Evolutionary conservation across 2,113 vertebrate genomes (phyloP).

Genomic region (Xyliphius kryptos): DNA sequence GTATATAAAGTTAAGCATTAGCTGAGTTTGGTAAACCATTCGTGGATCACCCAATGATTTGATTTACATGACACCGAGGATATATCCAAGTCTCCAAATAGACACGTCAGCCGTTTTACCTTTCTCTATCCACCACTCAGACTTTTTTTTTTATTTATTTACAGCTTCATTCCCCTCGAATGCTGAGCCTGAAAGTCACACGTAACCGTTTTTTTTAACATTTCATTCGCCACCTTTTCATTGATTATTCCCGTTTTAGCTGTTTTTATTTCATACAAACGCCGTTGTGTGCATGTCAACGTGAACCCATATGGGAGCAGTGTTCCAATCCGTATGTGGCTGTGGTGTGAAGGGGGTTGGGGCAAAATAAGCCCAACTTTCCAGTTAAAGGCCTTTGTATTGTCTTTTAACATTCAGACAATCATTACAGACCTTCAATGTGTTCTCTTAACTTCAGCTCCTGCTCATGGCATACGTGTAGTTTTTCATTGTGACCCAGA

Average conservation of each 20-base stretch:
- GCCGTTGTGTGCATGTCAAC: not conserved
- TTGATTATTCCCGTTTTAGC: not conserved
- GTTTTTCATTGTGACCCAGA: too few species aligned
- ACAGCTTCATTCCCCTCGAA: constrained; percentile 42
- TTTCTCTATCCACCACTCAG: constrained; percentile 33
- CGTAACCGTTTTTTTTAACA: constrained; percentile 8
- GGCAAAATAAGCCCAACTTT: constrained; percentile 26
- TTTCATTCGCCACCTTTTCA: constrained; percentile 1
- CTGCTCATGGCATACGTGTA: not conserved
- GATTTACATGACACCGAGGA: constrained; percentile 19
- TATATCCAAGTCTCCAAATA: constrained; percentile 35
- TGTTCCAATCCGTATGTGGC: constrained; percentile 14
- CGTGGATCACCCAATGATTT: constrained; percentile 15
- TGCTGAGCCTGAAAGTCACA: constrained; percentile 38
- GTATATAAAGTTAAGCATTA: constrained; percentile 42
- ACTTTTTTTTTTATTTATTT: constrained; percentile 50
- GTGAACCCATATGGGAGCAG: constrained; percentile 8
- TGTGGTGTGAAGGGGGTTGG: constrained; percentile 14
- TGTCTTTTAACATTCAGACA: constrained; percentile 18
- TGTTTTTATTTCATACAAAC: constrained; percentile 17
- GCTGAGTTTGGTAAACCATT: constrained; percentile 10
- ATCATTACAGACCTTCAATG: constrained; percentile 6
- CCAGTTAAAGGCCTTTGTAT: constrained; percentile 15
- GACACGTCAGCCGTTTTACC: constrained; percentile 44
- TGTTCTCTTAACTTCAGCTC: not conserved